These are phyloP conservation scores for Leptopilina syphax DNA, from an alignment of 2,888 invertebrate genomes.

Conservation along the genomic window DNA sequence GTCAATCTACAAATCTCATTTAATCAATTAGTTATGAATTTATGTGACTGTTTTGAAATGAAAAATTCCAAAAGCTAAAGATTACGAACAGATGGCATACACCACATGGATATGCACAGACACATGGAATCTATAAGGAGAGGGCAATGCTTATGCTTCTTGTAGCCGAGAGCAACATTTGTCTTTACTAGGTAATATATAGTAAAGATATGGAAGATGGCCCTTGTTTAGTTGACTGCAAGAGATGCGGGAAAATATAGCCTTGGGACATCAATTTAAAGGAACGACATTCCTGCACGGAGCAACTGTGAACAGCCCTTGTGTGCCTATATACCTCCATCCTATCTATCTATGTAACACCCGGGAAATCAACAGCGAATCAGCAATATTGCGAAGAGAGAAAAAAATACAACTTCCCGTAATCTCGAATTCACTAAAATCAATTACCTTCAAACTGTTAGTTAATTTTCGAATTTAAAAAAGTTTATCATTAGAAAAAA, in stretches of 20 bases:
- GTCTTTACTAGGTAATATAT: constrained; percentile 2
- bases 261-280: constrained; percentile 49
- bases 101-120: too few relatives aligned
- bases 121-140: neutral
- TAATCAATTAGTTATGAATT: neutral
- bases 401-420: neutral
- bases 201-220: constrained; percentile 18
- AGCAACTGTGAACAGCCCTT: constrained; percentile 50
- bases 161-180: constrained; percentile 12
- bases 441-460: too few relatives aligned
- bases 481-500: too few relatives aligned
- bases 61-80: too few relatives aligned
- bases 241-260: constrained; percentile 42
- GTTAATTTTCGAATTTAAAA: too few relatives aligned
- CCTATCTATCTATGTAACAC: constrained; percentile 49
- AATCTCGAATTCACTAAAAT: too few relatives aligned
- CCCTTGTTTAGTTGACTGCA: constrained; percentile 16
- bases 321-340: constrained; percentile 37
- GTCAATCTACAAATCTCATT: too few relatives aligned
- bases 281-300: constrained; percentile 56
- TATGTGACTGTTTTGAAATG: too few relatives aligned
- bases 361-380: constrained; percentile 43
- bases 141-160: constrained; percentile 8
- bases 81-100: too few relatives aligned
- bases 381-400: neutral